These are phyloP conservation scores for Dryobates pubescens DNA, from an alignment of 2,797 vertebrate genomes.

Conservation along the genomic window DNA sequence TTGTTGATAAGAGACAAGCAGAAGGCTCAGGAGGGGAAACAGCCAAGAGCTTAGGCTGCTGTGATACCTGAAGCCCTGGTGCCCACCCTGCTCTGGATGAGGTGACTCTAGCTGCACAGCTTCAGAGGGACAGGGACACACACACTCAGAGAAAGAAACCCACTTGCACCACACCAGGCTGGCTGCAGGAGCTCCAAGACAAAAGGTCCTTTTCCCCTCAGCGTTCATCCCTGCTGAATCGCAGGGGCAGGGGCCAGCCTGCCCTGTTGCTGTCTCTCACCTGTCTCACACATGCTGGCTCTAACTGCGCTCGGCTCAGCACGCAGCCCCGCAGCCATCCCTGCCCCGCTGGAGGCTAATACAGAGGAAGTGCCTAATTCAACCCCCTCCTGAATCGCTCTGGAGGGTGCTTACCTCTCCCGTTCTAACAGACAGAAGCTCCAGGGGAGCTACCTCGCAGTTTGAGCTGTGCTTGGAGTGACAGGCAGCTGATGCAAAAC, in stretches of 20 bases:
- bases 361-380: background rate
- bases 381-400: background rate
- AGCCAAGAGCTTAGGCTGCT: background rate
- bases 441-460: background rate
- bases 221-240: background rate
- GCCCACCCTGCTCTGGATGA: background rate
- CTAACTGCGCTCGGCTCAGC: background rate
- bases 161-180: background rate
- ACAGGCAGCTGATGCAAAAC: constrained; percentile 38
- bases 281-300: background rate
- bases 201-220: background rate
- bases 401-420: background rate
- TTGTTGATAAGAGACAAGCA: background rate
- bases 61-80: background rate
- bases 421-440: background rate
- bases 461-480: background rate
- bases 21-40: background rate
- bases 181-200: background rate
- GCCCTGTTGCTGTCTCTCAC: background rate
- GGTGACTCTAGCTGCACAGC: background rate
- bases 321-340: background rate
- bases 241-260: background rate
- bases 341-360: background rate
- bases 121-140: background rate
- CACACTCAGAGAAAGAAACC: background rate